Evolutionary conservation across 2,888 invertebrate species (phyloP).

Genomic region (Scaptomyza polygonia): DNA sequence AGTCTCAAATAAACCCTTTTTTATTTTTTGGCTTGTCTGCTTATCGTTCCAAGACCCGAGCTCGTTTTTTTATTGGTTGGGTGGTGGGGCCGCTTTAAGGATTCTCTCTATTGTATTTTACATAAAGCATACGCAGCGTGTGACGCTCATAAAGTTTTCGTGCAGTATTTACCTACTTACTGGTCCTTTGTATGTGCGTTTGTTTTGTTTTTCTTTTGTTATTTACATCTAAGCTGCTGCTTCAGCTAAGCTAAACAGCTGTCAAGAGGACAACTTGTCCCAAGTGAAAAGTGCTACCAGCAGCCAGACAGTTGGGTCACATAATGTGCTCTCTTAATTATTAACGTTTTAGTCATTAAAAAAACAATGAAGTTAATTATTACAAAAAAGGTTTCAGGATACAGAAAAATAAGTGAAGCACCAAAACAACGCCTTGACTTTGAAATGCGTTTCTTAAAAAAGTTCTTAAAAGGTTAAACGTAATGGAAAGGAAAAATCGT

Average conservation of each 20-base stretch:
- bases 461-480: neutral
- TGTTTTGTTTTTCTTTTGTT: neutral
- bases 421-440: slow-evolving; percentile 17
- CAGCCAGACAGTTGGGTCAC: slow-evolving; percentile 34
- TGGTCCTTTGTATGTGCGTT: slow-evolving; percentile 31
- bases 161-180: slow-evolving; percentile 48
- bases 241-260: slow-evolving; percentile 6
- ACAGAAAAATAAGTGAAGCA: no score
- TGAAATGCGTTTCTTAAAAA: neutral
- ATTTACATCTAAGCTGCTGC: neutral
- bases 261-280: slow-evolving; percentile 4
- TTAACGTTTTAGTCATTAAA: slow-evolving; percentile 66
- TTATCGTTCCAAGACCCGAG: slow-evolving; percentile 23
- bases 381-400: slow-evolving; percentile 9
- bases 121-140: slow-evolving; percentile 47
- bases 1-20: slow-evolving; percentile 24
- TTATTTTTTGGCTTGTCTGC: slow-evolving; percentile 20
- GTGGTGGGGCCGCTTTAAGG: slow-evolving; percentile 20
- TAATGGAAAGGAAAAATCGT: no score
- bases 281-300: slow-evolving; percentile 9
- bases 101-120: slow-evolving; percentile 17
- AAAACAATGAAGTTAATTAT: slow-evolving; percentile 57
- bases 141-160: slow-evolving; percentile 35
- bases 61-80: neutral
- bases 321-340: slow-evolving; percentile 63